These are phyloP conservation scores for Cantharis rufa DNA, from an alignment of 2,888 invertebrate genomes.

Conservation along the genomic window DNA sequence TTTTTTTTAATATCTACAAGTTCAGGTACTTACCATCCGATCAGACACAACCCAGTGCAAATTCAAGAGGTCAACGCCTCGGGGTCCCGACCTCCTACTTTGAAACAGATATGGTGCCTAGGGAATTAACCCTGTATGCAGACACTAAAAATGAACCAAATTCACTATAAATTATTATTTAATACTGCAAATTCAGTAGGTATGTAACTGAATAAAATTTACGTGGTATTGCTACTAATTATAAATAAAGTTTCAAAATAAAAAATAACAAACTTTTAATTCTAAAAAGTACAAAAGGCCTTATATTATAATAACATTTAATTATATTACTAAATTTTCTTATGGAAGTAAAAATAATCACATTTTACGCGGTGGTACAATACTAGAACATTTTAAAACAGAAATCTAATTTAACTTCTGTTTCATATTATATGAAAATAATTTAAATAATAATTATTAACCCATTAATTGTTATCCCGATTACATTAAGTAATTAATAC, in stretches of 20 bases:
- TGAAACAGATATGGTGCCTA: no score
- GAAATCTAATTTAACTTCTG: not conserved
- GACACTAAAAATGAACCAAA: no score
- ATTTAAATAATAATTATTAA: not conserved
- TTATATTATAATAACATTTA: not conserved
- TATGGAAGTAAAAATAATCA: not conserved
- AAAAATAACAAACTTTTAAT: not conserved
- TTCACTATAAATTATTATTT: no score
- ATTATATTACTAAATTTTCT: not conserved
- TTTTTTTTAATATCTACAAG: no score
- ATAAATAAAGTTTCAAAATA: not conserved
- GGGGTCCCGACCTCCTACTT: no score
- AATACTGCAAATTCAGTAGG: no score
- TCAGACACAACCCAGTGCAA: no score
- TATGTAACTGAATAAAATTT: no score
- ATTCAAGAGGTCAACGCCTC: no score
- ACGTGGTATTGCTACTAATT: no score
- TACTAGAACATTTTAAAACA: not conserved
- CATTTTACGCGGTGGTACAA: not conserved
- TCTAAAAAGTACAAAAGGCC: not conserved
- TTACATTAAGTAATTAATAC: not conserved
- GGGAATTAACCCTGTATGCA: no score
- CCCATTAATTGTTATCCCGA: not conserved
- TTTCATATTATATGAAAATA: not conserved
- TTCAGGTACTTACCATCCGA: no score